Evolutionary conservation across 2,888 invertebrate species (phyloP).

Genomic region (Pseudococcus longispinus): DNA sequence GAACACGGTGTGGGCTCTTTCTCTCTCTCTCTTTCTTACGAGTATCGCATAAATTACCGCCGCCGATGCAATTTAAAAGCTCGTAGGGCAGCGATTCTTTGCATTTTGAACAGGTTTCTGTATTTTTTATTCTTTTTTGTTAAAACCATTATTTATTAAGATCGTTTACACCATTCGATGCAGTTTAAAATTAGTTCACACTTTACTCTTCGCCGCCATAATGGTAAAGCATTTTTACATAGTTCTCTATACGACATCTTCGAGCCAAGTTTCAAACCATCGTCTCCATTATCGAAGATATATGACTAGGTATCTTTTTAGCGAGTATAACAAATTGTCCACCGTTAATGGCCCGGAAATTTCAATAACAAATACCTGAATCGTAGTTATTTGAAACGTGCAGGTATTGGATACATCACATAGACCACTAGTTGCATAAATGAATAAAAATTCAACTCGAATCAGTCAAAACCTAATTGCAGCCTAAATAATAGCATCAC

Average conservation of each 20-base stretch:
- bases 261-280: neutral
- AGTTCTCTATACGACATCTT: neutral
- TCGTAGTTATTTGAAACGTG: no score
- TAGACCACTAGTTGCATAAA: no score
- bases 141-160: neutral
- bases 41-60: neutral
- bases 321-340: neutral
- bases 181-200: neutral
- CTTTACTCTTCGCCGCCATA: neutral
- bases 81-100: neutral
- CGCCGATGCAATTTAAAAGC: neutral
- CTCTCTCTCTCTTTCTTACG: neutral
- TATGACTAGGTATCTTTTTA: neutral
- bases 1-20: neutral
- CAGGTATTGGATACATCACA: no score
- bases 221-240: neutral
- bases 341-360: neutral
- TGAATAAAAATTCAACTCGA: no score
- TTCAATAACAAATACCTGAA: no score
- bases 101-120: neutral
- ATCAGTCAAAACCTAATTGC: no score
- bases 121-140: neutral
- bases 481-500: no score
- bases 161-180: neutral
- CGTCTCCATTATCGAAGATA: neutral